Base-by-base conservation (phyloP, 2,797 vertebrate genomes). In the Antennarius maculatus region DNA sequence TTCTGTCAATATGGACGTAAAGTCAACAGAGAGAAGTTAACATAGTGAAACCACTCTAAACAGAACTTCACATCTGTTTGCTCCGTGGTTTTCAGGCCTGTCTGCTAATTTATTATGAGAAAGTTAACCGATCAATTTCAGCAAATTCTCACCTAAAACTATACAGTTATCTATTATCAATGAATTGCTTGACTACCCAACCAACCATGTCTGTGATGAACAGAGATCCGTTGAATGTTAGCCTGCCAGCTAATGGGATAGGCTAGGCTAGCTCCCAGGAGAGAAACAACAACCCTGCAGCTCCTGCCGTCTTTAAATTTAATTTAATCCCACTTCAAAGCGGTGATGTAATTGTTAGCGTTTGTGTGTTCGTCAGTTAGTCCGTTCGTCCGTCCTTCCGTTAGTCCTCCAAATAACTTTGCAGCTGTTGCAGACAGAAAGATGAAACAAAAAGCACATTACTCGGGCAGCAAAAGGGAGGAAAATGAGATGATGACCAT, bases 171-270 rank as follows among this genome's bases (percentile, higher is more conserved):
- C 6, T 14, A 15, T 51, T 39, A 53, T n/a, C 23, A 46, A 50
- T 59, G 29, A 42, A 48, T 7, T 3, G 60, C 48, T 28, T 13
- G 3, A 50, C 10, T 28, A 43, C 56, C 12, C n/a, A 29, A 42
- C 34, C 66, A 61, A 74, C 13, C 73, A 31, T 59, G 63, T 54
- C 42, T 34, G 31, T 23, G 23, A 28, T 61, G 57, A 60, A 51
- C 58, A 67, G 6, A 77, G 37, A 34, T 37, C 59, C 61, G 50
- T 67, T 74, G 43, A 45, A 12, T 28, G 28, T 42, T 3, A n/a
- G 50, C 15, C 15, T 54, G 31, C 23, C 15, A 54, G 16, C 23
- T 23, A 23, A 23, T 23, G 23, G 23, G 23, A 23, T 23, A 23
- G 23, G 23, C 23, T 23, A 23, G 23, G 23, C 23, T 23, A 23